Conservation (phyloP, 2,888 invertebrate species). For the Drosophila kanekoi region DNA sequence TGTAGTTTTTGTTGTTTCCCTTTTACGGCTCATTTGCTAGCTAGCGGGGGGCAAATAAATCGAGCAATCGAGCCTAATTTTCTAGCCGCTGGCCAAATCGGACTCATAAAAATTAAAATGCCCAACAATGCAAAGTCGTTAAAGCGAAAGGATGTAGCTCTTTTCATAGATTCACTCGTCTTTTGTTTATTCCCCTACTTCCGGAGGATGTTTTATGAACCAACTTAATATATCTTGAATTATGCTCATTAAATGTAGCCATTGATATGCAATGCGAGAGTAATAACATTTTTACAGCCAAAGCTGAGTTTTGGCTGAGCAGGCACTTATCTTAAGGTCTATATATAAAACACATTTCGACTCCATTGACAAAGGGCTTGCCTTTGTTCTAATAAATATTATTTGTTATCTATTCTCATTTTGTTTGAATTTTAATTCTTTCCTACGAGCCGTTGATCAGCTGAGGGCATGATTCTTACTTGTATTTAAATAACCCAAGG, state of each 20-base stretch:
- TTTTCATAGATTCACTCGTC: not conserved
- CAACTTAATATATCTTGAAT: constrained; percentile 8
- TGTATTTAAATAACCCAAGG: no score
- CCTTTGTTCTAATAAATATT: no score
- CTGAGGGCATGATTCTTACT: no score
- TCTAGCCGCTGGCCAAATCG: constrained; percentile 60
- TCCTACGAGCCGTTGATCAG: no score
- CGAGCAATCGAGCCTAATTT: constrained; percentile 75
- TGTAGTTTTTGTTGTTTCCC: constrained; percentile 29
- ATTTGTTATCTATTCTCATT: no score
- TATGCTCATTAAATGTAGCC: constrained; percentile 15
- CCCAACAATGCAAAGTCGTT: constrained; percentile 49
- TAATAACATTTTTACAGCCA: not conserved
- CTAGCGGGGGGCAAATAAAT: constrained; percentile 57
- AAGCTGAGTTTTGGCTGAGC: not conserved
- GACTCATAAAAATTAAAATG: constrained; percentile 74
- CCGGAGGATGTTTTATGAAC: not conserved
- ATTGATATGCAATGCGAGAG: not conserved
- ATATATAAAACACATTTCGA: no score
- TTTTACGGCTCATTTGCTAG: constrained; percentile 78
- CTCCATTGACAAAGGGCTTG: no score
- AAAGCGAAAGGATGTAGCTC: constrained; percentile 56
- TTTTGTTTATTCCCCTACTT: not conserved
- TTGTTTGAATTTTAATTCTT: no score
- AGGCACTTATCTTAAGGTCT: no score